A percentile compares a stretch with the other conserved stretches of the same genome.
phyloP scores from a whole-genome alignment of 2,113 vertebrate species.

The Zingel zingel region DNA sequence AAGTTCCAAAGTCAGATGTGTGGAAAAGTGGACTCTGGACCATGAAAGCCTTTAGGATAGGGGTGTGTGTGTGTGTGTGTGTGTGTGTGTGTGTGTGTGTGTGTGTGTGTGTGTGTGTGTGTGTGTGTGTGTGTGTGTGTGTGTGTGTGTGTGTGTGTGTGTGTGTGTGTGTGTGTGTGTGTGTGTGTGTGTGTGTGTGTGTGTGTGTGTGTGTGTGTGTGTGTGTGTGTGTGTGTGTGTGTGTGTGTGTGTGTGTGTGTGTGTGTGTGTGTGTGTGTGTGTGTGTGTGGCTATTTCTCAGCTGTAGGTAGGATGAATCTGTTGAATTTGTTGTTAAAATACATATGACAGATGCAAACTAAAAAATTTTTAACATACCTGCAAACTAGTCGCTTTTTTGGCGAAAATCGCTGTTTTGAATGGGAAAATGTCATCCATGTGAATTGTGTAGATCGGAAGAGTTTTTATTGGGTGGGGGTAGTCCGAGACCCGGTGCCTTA shows the following conservation, averaged over 20 bases:
- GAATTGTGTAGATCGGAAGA: too few species aligned
- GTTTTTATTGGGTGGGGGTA: too few species aligned
- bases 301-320: not conserved
- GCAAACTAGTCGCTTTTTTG: too few species aligned
- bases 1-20: constrained; percentile 33
- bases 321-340: not conserved
- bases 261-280: too few species aligned
- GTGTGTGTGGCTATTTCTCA: not conserved
- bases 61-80: not conserved
- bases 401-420: too few species aligned
- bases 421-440: too few species aligned
- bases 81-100: not conserved
- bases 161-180: not conserved
- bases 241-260: not conserved
- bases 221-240: too few species aligned
- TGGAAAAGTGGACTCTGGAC: constrained; percentile 43
- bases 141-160: too few species aligned
- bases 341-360: not conserved
- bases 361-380: not conserved
- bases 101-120: too few species aligned
- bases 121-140: too few species aligned
- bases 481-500: too few species aligned
- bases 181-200: not conserved
- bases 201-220: not conserved
- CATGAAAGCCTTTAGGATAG: not conserved